These are phyloP conservation scores for Mycteria americana DNA, from an alignment of 2,797 vertebrate genomes.

Conservation along the genomic window DNA sequence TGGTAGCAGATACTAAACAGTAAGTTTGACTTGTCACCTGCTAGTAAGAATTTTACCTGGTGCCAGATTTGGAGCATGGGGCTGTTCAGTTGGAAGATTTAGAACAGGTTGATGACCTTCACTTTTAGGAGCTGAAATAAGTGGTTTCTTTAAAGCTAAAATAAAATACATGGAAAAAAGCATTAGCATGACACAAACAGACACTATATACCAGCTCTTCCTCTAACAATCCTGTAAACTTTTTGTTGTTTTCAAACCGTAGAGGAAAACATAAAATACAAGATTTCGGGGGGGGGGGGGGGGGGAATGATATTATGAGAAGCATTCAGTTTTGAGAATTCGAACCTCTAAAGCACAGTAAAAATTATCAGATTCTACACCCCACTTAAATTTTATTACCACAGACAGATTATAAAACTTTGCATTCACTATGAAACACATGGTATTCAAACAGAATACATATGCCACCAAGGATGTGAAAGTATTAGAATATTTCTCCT, in stretches of 20 bases:
- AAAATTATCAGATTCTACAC: neutral
- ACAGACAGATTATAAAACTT: neutral
- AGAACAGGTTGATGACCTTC: constrained; percentile 55
- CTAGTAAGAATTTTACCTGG: constrained; percentile 59
- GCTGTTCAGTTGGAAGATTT: constrained; percentile 66
- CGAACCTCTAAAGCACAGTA: neutral
- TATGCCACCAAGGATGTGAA: neutral
- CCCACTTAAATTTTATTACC: neutral
- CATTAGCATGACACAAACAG: neutral
- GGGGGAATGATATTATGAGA: neutral
- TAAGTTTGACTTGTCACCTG: neutral
- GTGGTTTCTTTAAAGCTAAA: constrained; percentile 74
- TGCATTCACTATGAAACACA: neutral
- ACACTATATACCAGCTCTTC: neutral
- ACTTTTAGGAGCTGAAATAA: constrained; percentile 63
- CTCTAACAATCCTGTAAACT: neutral
- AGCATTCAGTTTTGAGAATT: neutral
- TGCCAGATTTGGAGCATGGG: constrained; percentile 63
- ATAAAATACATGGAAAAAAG: constrained; percentile 39
- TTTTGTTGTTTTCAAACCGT: neutral
- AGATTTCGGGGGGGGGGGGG: neutral
- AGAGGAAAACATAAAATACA: neutral
- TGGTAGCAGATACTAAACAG: rapidly evolving
- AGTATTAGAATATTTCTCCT: neutral
- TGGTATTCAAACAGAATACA: neutral